Base-by-base conservation (phyloP, 2,888 invertebrate species). In the Theodoxus fluviatilis region DNA sequence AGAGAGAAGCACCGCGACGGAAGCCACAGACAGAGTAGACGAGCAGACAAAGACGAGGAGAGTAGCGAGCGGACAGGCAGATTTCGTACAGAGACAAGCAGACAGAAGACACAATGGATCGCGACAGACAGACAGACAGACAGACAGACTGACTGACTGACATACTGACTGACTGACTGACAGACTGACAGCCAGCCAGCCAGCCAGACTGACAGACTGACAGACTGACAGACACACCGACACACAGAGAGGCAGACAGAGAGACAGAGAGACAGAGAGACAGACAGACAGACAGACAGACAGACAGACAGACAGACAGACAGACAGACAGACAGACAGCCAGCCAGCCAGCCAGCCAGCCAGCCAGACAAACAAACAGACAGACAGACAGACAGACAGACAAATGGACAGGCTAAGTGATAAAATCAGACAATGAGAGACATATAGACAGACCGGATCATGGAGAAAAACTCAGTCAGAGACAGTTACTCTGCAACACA, bases 91-190 rank as follows among this genome's bases (percentile, higher is more conserved):
- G n/a, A n/a, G n/a, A n/a, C n/a, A n/a, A n/a, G n/a, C n/a, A n/a
- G n/a, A n/a, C n/a, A n/a, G n/a, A n/a, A n/a, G n/a, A n/a, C n/a
- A n/a, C n/a, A n/a, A n/a, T n/a, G n/a, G n/a, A n/a, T n/a, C n/a
- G n/a, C n/a, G n/a, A n/a, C n/a, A n/a, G n/a, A n/a, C n/a, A n/a
- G n/a, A n/a, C n/a, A n/a, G n/a, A n/a, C n/a, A n/a, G n/a, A n/a
- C n/a, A n/a, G n/a, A n/a, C n/a, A n/a, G n/a, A n/a, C n/a, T n/a
- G n/a, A n/a, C n/a, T n/a, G n/a, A n/a, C n/a, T n/a, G 76, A 73
- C 61, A 69, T 74, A 6, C 76, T 76, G 57, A 67, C 69, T 61
- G 63, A 67, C 0, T 22, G 40, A 22, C 49, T 69, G 9, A 6
- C 64, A 22, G 35, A 22, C 25, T 69, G 69, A 15, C 43, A n/a